Evolutionary conservation across 2,113 vertebrate species (phyloP).

Genomic region (Odobenus rosmarus): DNA sequence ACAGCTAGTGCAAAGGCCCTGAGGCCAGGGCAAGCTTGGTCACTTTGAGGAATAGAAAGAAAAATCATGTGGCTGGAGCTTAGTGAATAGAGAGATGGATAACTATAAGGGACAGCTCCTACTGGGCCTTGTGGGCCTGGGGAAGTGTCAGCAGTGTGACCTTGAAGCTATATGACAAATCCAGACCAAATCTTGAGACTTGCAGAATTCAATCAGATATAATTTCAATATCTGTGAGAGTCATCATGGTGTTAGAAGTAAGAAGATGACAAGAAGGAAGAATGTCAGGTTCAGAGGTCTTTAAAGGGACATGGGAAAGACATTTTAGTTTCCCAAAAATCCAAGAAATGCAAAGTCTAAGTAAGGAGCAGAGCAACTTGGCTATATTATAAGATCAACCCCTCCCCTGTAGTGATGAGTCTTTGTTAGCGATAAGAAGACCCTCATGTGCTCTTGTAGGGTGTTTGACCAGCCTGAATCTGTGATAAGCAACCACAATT

Average conservation of each 20-base stretch:
- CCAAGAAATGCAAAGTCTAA: background rate
- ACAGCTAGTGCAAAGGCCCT: background rate
- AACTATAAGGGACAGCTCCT: no score
- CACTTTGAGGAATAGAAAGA: background rate
- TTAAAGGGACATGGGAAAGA: background rate
- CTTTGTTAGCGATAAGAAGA: background rate
- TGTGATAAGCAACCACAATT: background rate
- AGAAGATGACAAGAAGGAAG: background rate
- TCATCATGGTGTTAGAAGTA: background rate
- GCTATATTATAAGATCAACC: background rate
- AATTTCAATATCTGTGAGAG: background rate
- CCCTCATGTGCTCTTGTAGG: accelerated
- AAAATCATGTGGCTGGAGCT: background rate
- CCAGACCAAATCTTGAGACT: background rate
- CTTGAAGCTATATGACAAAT: background rate
- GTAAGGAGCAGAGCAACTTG: background rate
- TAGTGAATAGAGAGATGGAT: background rate
- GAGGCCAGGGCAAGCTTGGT: no score
- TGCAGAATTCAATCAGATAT: background rate
- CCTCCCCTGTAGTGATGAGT: background rate
- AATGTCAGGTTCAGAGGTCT: background rate
- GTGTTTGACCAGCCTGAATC: background rate
- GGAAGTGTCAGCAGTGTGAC: background rate
- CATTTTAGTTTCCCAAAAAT: background rate
- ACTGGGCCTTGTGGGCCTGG: background rate